Conservation (phyloP, 2,888 invertebrate genomes). For the Melinopterus prodromus region DNA sequence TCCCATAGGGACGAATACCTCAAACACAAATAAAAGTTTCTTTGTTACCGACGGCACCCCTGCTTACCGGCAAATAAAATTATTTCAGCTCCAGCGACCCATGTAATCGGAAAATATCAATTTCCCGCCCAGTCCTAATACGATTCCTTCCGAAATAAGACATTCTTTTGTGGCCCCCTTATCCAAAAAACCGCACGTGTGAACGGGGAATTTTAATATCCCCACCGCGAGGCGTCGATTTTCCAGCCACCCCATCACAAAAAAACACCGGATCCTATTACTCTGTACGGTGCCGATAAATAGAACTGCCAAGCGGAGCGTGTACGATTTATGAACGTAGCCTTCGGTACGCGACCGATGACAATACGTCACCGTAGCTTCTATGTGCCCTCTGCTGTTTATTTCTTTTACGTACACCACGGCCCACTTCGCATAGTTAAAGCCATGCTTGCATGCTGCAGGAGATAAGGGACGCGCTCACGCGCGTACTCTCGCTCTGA, state of each 20-base stretch:
- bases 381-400: background rate
- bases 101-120: background rate
- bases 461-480: background rate
- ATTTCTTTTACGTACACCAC: background rate
- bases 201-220: background rate
- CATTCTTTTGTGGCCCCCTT: background rate
- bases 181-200: background rate
- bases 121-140: background rate
- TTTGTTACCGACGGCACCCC: background rate
- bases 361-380: background rate
- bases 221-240: background rate
- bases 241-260: background rate
- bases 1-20: too few relatives aligned
- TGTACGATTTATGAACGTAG: conserved; percentile 4
- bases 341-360: background rate
- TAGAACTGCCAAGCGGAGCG: conserved; percentile 4
- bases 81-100: background rate
- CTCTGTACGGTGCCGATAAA: conserved; percentile 4
- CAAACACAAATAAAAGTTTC: background rate
- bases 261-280: conserved; percentile 4
- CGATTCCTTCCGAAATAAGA: background rate
- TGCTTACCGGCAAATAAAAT: background rate
- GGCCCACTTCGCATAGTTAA: background rate
- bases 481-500: background rate
- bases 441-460: background rate